phyloP scores from a whole-genome alignment of 2,113 vertebrate genomes.

The Penelope pileata region DNA sequence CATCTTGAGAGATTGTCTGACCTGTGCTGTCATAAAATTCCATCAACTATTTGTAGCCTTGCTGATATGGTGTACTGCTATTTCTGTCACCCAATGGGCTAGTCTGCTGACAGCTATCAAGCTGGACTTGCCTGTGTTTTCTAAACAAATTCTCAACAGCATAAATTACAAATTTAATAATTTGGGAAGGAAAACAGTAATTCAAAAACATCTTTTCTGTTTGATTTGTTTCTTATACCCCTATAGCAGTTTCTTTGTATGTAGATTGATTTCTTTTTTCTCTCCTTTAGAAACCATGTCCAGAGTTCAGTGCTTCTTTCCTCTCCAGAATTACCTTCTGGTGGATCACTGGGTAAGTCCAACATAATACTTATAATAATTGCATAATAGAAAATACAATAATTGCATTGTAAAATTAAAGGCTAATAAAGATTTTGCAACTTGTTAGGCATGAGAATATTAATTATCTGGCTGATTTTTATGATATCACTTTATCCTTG shows the following conservation, averaged over 20 bases:
- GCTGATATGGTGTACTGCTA: background rate
- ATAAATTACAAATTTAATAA: background rate
- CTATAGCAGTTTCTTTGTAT: background rate
- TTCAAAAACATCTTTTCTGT: background rate
- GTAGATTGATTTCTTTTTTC: background rate
- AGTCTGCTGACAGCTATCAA: background rate
- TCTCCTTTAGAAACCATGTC: slow-evolving; percentile 88
- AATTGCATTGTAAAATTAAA: slow-evolving; percentile 35
- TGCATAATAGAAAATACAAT: too few species aligned
- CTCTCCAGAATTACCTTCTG: slow-evolving; percentile 95
- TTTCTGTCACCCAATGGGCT: background rate
- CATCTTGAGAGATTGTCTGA: background rate
- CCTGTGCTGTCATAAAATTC: background rate
- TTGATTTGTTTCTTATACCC: background rate
- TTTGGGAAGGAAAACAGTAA: background rate
- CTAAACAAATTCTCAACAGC: background rate
- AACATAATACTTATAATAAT: background rate
- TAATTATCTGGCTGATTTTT: slow-evolving; percentile 20
- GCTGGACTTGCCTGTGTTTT: background rate
- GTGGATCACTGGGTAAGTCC: slow-evolving; percentile 93
- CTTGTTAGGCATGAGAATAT: background rate
- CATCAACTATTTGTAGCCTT: background rate
- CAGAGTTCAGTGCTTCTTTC: slow-evolving; percentile 89
- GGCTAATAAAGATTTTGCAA: slow-evolving; percentile 10
- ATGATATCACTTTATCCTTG: background rate